Conservation (phyloP, 2,797 vertebrate species). For the Hozukius guyotensis region DNA sequence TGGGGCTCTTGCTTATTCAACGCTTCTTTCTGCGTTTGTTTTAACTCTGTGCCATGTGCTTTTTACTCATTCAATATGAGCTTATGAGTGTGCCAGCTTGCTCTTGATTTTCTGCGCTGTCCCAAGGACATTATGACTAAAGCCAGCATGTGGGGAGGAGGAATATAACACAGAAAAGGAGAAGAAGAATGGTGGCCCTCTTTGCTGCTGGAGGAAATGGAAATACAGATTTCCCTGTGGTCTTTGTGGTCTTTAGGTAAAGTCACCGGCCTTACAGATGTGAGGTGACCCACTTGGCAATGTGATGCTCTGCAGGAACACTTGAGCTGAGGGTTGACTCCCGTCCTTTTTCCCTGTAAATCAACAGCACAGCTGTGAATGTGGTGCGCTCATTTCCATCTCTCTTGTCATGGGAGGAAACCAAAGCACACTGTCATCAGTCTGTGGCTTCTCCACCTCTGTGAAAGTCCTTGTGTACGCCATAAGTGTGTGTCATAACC, state of each 20-base stretch:
- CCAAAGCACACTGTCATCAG: not conserved
- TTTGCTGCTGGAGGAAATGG: slow-evolving; percentile 16
- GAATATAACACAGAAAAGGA: not conserved
- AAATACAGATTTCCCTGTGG: slow-evolving; percentile 26
- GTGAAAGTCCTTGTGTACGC: not conserved
- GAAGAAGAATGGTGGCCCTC: not conserved
- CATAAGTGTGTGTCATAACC: not conserved
- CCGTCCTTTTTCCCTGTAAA: not conserved
- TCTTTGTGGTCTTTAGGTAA: slow-evolving; percentile 6
- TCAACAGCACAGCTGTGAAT: not conserved
- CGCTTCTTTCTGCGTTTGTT: slow-evolving; percentile 10
- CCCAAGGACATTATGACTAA: slow-evolving; percentile 37
- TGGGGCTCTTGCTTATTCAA: slow-evolving; percentile 15
- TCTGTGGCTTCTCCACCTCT: not conserved
- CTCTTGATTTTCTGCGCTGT: slow-evolving; percentile 25
- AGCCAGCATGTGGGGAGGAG: slow-evolving; percentile 15
- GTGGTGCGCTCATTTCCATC: not conserved
- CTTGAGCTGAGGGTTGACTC: not conserved
- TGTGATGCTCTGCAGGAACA: not conserved
- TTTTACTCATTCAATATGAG: slow-evolving; percentile 10
- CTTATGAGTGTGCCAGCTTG: slow-evolving; percentile 17
- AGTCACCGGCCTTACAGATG: slow-evolving; percentile 3
- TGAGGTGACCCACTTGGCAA: not conserved
- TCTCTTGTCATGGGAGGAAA: not conserved
- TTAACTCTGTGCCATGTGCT: slow-evolving; percentile 24